Evolutionary conservation across 1,140 invertebrate genomes (phyloP).

Genomic region (Coenobita brevimanus): DNA sequence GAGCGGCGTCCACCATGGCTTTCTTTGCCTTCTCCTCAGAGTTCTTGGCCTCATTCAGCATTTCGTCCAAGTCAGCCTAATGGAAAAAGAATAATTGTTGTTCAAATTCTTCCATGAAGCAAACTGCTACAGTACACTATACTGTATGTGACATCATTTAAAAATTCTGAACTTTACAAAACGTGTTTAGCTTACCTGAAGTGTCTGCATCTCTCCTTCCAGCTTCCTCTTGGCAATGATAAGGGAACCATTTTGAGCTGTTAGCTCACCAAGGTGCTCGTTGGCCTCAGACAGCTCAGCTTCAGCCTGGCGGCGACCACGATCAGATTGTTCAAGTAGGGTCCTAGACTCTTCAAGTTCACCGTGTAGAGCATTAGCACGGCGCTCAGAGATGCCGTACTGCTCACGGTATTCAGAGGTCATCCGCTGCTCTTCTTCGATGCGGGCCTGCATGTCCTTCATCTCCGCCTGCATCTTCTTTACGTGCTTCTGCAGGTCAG

Average conservation of each 20-base stretch:
- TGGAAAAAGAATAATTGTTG: neutral
- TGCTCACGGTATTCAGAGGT: conserved; percentile 79
- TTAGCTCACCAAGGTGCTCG: conserved; percentile 74
- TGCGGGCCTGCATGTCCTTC: conserved; percentile 75
- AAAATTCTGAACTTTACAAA: no score
- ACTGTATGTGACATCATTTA: no score
- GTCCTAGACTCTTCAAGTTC: conserved; percentile 77
- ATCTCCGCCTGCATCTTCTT: conserved; percentile 78
- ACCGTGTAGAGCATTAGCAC: conserved; percentile 73
- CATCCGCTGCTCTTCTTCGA: conserved; percentile 77
- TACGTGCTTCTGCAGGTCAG: conserved; percentile 62
- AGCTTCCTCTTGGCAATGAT: conserved; percentile 45
- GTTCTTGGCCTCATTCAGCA: conserved; percentile 60
- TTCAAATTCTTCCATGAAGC: no score
- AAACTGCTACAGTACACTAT: no score
- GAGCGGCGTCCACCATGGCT: conserved; percentile 62
- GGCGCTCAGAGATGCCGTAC: conserved; percentile 70
- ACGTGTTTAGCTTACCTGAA: conserved; percentile 32
- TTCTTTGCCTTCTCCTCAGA: conserved; percentile 62
- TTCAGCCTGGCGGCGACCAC: conserved; percentile 76
- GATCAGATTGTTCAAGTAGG: conserved; percentile 73
- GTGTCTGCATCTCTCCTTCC: conserved; percentile 45
- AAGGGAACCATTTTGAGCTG: conserved; percentile 29
- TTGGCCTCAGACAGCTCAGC: conserved; percentile 77
- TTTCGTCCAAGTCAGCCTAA: conserved; percentile 56